phyloP scores from a whole-genome alignment of 2,113 vertebrate genomes.

The Chaetorhynchus papuensis region DNA sequence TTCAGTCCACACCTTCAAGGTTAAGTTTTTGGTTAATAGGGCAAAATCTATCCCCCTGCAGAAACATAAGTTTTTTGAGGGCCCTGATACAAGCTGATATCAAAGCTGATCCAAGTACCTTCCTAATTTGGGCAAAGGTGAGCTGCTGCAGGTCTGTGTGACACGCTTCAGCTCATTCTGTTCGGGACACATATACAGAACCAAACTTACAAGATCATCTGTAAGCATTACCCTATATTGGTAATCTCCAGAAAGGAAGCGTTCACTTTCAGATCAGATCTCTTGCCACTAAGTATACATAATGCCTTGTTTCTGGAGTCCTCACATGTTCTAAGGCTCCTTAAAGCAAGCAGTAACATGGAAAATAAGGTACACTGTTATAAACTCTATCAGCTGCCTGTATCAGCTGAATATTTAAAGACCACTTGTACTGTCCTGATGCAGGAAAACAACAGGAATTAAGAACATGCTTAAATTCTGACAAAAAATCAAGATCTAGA shows the following conservation, averaged over 20 bases:
- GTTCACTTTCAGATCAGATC: neutral
- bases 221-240: neutral
- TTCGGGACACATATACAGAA: neutral
- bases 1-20: neutral
- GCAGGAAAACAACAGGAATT: neutral
- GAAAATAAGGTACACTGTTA: neutral
- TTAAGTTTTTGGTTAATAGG: neutral
- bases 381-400: neutral
- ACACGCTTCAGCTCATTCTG: neutral
- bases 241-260: neutral
- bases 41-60: neutral
- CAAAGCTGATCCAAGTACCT: neutral
- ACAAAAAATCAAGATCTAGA: neutral
- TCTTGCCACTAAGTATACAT: neutral
- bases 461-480: neutral
- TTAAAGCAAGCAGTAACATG: neutral
- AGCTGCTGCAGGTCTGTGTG: neutral
- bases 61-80: neutral
- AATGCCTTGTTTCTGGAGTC: neutral
- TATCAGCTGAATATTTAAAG: neutral
- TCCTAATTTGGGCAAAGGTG: neutral
- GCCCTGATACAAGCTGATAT: neutral
- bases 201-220: neutral
- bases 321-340: neutral
- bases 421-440: neutral